A percentile compares a stretch with the other conserved stretches of the same genome.
Conservation (phyloP, 2,888 invertebrate species). For the Dicycla oo region DNA sequence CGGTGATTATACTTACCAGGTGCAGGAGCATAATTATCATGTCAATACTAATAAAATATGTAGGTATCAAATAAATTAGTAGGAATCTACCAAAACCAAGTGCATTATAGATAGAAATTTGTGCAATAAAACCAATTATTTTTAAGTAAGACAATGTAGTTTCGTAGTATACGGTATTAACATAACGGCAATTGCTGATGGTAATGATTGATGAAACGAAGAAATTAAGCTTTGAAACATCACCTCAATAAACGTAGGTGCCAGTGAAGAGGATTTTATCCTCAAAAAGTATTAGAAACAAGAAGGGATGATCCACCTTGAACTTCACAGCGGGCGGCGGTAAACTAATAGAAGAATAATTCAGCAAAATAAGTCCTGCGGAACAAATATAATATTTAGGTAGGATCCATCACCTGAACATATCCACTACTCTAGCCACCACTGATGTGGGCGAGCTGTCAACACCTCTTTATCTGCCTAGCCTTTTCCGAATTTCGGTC, state of each 20-base stretch:
- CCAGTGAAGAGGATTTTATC: constrained; percentile 65
- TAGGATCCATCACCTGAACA: constrained; percentile 20
- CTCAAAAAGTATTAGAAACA: constrained; percentile 58
- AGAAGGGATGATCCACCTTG: constrained; percentile 62
- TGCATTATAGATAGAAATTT: constrained; percentile 22
- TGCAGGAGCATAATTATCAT: constrained; percentile 1
- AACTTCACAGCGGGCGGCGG: constrained; percentile 43
- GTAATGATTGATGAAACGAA: constrained; percentile 24
- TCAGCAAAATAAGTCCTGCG: constrained; percentile 46
- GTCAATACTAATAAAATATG: neutral
- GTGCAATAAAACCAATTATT: constrained; percentile 9
- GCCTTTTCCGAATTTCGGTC: neutral
- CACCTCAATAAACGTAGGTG: constrained; percentile 53
- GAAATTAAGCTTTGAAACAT: constrained; percentile 26
- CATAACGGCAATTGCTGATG: neutral
- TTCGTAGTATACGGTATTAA: neutral
- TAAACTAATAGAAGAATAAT: constrained; percentile 29
- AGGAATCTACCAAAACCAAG: constrained; percentile 4
- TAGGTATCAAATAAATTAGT: neutral
- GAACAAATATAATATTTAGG: constrained; percentile 38
- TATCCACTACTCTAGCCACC: constrained; percentile 4
- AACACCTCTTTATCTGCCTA: neutral
- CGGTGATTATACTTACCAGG: neutral
- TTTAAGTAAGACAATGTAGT: neutral
- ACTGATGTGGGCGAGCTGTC: neutral